These are phyloP conservation scores for Xylota sylvarum DNA, from an alignment of 2,888 invertebrate genomes.

Conservation along the genomic window DNA sequence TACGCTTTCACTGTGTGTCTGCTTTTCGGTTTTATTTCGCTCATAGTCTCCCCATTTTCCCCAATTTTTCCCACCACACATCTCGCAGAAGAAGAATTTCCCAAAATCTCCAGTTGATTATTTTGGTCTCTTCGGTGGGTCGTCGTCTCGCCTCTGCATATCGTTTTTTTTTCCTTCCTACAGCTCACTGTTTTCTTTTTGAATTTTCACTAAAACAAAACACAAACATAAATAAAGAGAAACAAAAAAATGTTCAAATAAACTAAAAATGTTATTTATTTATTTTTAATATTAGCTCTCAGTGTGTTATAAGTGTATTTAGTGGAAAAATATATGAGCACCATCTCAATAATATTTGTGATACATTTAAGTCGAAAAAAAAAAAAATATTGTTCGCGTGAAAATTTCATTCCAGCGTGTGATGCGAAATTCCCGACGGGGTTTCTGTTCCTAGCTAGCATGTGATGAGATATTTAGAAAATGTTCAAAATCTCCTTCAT, in stretches of 20 bases:
- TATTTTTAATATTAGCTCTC: constrained; percentile 33
- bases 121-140: constrained; percentile 79
- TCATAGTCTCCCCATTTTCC: constrained; percentile 75
- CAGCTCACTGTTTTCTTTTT: constrained; percentile 44
- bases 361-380: constrained; percentile 36
- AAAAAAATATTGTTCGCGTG: constrained; percentile 10
- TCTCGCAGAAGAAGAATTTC: constrained; percentile 72
- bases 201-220: constrained; percentile 42
- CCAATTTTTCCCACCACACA: constrained; percentile 73
- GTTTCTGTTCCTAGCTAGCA: constrained; percentile 15
- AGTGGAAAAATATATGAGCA: constrained; percentile 9
- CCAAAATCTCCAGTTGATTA: constrained; percentile 78
- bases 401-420: constrained; percentile 40
- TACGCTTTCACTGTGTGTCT: constrained; percentile 65
- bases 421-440: constrained; percentile 71
- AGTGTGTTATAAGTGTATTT: constrained; percentile 30
- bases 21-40: constrained; percentile 74
- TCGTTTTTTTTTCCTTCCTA: constrained; percentile 28
- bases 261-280: constrained; percentile 47
- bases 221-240: constrained; percentile 14
- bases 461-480: constrained; percentile 16
- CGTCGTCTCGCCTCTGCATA: constrained; percentile 74
- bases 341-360: constrained; percentile 20
- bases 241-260: constrained; percentile 38
- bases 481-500: constrained; percentile 1